These are phyloP conservation scores for Nemapogon koenigi DNA, from an alignment of 2,888 invertebrate species.

Conservation along the genomic window DNA sequence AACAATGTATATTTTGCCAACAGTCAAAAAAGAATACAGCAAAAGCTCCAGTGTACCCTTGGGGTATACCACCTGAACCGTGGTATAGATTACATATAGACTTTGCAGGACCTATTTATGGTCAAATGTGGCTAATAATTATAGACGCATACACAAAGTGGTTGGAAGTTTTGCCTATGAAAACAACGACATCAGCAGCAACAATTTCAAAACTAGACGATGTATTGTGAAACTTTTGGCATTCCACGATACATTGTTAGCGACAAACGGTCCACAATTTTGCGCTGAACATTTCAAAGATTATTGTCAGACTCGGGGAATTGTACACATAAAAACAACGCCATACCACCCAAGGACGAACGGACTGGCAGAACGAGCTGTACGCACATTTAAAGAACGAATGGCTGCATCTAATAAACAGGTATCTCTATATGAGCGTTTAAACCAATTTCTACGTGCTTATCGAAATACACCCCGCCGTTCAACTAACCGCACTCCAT, in stretches of 20 bases:
- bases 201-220: slow-evolving; percentile 9
- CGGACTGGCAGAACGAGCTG: too few species aligned
- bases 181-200: not conserved
- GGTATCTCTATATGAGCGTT: too few species aligned
- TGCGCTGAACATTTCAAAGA: slow-evolving; percentile 4
- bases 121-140: slow-evolving; percentile 9
- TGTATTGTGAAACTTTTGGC: slow-evolving; percentile 12
- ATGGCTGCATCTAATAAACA: too few species aligned
- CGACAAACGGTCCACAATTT: slow-evolving; percentile 10
- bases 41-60: slow-evolving; percentile 10
- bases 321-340: too few species aligned
- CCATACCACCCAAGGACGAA: too few species aligned
- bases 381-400: too few species aligned
- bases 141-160: slow-evolving; percentile 14
- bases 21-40: slow-evolving; percentile 4
- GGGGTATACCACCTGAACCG: slow-evolving; percentile 7
- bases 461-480: too few species aligned
- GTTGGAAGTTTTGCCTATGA: slow-evolving; percentile 11
- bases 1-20: slow-evolving; percentile 5
- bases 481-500: too few species aligned
- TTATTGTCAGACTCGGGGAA: slow-evolving; percentile 8
- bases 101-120: slow-evolving; percentile 10
- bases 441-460: too few species aligned
- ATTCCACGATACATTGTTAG: slow-evolving; percentile 7
- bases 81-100: slow-evolving; percentile 12